Evolutionary conservation across 2,113 vertebrate genomes (phyloP), one percentile per base, ranked within the genome.

Genomic region (Chauna torquata): DNA sequence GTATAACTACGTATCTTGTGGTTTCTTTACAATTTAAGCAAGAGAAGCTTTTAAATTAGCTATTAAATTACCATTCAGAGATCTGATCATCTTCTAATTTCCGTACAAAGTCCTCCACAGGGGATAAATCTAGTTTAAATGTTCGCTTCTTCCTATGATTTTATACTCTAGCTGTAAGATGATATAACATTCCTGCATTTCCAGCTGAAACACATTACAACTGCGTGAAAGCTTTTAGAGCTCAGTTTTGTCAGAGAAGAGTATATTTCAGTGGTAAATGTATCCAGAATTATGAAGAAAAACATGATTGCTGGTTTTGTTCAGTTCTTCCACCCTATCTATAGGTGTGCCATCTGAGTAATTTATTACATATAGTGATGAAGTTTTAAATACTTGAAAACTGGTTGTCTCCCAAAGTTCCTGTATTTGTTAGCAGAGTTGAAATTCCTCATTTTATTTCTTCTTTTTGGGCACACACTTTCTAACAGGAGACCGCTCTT

Each of bases 41-140:
- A 92, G 81, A 86, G 47, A 95, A 25, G 58, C 71, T 91, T 97
- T 95, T 84, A 92, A 95, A 96, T 97, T 96, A 95, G 94, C 92
- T 92, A 94, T 97, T 97, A 95, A 97, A 95, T 96, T 97, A 96
- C 92, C 74, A 96, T 95, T 95, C 91, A 92, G 88, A 96, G 66
- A 92, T 95, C 79, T 95, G 94, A 97, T 96, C 94, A 89, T 96
- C 87, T 88, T 92, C 91, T 94, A 88, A 96, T 96, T 97, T 96
- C 94, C 0, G 12, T 80, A 61, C 49, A 82, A 93, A 95, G 36
- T 68, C 70, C 88, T 97, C 92, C 71, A 91, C 83, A 83, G 88
- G 90, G 96, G 82, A 96, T 92, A 94, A 96, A 95, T 96, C 88
- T 92, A 79, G 91, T 92, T 95, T 95, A 90, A 97, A 95, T 84